phyloP scores from a whole-genome alignment of 92 coral and sea anemone genomes.

The Anthopleura xanthogrammica region DNA sequence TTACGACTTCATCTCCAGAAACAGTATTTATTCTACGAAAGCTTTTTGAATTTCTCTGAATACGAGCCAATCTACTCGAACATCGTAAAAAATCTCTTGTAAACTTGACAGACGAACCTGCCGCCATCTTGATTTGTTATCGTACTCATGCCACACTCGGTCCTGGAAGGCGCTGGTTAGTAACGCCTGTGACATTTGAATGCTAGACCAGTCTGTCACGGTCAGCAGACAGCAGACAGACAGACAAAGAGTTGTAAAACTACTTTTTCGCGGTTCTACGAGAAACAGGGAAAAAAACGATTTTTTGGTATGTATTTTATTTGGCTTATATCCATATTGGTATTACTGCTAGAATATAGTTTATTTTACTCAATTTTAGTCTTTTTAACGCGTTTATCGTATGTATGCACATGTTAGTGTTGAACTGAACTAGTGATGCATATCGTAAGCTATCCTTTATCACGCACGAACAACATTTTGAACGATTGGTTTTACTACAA shows the following conservation, averaged over 20 bases:
- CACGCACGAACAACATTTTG: no score
- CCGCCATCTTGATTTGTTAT: constrained; percentile 38
- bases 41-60: constrained; percentile 3
- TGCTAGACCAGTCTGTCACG: background rate
- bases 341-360: no score
- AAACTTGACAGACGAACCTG: constrained; percentile 21
- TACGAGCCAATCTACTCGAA: constrained; percentile 11
- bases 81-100: constrained; percentile 7
- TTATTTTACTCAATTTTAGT: no score
- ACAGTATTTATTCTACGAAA: constrained; percentile 1
- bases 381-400: no score
- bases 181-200: background rate
- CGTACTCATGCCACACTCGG: constrained; percentile 17
- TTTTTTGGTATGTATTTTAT: no score
- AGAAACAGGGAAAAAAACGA: background rate
- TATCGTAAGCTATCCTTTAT: no score
- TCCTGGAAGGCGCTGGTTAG: background rate
- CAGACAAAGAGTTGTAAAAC: background rate
- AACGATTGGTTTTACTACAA: no score
- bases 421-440: no score
- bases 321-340: no score
- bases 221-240: constrained; percentile 7
- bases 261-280: background rate
- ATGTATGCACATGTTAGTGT: no score
- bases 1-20: background rate